Evolutionary conservation across 2,888 invertebrate genomes (phyloP).

Genomic region (Hecatera dysodea): DNA sequence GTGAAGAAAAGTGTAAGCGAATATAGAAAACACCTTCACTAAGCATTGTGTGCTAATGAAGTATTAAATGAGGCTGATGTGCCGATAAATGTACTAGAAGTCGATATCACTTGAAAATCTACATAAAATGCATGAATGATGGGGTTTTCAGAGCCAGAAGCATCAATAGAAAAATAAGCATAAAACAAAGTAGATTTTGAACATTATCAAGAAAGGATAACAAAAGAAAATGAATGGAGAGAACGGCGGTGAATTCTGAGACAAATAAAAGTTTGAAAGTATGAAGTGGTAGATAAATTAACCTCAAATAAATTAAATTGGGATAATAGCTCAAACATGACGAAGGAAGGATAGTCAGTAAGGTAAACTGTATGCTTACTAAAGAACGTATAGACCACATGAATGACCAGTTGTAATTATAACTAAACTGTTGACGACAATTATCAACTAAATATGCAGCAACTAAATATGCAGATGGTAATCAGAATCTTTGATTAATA

Average conservation of each 20-base stretch:
- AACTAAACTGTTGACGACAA: constrained; percentile 17
- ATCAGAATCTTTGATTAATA: constrained; percentile 54
- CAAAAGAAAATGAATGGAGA: not conserved
- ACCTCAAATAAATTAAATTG: no score
- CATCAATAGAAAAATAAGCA: not conserved
- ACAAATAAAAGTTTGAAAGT: no score
- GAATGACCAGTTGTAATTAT: constrained; percentile 8
- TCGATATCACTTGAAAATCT: not conserved
- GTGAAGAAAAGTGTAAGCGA: constrained; percentile 39
- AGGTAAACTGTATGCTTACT: not conserved
- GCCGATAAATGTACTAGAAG: not conserved
- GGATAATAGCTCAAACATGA: no score
- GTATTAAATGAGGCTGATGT: constrained; percentile 10
- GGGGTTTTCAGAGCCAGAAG: not conserved
- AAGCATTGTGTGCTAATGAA: constrained; percentile 45
- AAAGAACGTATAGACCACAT: not conserved
- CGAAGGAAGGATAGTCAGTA: not conserved
- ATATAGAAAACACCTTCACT: constrained; percentile 41
- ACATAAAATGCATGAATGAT: not conserved
- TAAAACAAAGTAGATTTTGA: not conserved
- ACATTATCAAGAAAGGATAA: not conserved
- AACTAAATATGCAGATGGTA: constrained; percentile 52
- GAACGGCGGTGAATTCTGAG: not conserved
- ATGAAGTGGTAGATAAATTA: no score
- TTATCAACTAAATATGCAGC: constrained; percentile 47